Evolutionary conservation across 2,797 vertebrate species (phyloP).

Genomic region (Ceryle rudis): DNA sequence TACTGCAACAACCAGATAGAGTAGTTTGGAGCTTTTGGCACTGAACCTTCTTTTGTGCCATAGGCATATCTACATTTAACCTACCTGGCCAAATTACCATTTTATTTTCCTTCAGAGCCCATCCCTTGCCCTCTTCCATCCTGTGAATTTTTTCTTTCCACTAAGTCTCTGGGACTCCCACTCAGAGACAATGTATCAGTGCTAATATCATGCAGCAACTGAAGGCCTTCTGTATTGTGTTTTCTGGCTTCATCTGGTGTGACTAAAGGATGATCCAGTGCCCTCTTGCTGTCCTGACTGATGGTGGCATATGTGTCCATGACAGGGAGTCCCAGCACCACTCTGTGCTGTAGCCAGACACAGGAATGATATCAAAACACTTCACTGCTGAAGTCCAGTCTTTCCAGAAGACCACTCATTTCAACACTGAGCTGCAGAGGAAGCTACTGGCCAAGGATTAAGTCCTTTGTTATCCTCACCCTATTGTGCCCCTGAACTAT

Average conservation of each 20-base stretch:
- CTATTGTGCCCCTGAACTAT: background rate
- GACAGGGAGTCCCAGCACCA: background rate
- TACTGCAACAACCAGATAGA: background rate
- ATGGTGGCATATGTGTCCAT: background rate
- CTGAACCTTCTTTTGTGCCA: background rate
- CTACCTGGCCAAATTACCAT: background rate
- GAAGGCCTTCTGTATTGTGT: background rate
- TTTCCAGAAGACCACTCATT: background rate
- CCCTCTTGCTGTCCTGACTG: background rate
- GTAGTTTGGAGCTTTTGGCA: background rate
- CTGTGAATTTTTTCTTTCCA: background rate
- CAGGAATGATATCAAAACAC: background rate
- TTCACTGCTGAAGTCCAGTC: background rate
- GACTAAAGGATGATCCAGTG: background rate
- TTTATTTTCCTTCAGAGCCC: background rate
- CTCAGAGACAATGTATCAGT: background rate
- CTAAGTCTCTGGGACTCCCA: background rate
- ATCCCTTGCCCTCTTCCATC: background rate
- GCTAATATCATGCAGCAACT: background rate
- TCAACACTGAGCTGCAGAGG: background rate
- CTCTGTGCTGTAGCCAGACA: background rate
- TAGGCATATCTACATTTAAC: background rate
- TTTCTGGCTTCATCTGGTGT: background rate
- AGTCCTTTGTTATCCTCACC: background rate
- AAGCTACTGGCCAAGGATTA: background rate